Conservation (phyloP, 2,888 invertebrate species). For the Spialia ferax region DNA sequence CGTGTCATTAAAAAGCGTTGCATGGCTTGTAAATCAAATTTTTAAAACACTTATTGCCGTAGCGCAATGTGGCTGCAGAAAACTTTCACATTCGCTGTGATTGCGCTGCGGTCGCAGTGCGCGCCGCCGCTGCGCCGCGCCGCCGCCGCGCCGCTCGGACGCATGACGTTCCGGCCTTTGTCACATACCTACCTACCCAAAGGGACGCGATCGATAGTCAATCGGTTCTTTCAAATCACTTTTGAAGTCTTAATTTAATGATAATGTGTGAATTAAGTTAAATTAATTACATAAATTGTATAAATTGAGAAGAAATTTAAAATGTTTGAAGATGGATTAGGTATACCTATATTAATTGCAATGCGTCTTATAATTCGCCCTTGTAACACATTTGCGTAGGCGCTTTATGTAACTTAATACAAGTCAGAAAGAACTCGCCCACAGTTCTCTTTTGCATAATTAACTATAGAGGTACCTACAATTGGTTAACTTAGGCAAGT, state of each 20-base stretch:
- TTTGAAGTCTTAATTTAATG: too few species aligned
- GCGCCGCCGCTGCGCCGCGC: slow-evolving; percentile 54
- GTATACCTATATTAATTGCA: neutral
- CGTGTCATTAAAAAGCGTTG: slow-evolving; percentile 2
- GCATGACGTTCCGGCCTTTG: slow-evolving; percentile 45
- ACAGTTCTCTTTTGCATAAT: neutral
- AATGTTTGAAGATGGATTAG: too few species aligned
- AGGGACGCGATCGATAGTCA: too few species aligned
- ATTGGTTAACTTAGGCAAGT: too few species aligned
- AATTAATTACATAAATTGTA: too few species aligned
- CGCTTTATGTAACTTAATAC: neutral
- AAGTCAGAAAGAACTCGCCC: neutral
- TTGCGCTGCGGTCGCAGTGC: slow-evolving; percentile 10
- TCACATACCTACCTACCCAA: slow-evolving; percentile 8
- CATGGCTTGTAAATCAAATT: slow-evolving; percentile 59
- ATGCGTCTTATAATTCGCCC: slow-evolving; percentile 1
- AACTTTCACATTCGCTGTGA: slow-evolving; percentile 82
- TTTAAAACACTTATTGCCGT: slow-evolving; percentile 73
- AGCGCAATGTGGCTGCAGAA: slow-evolving; percentile 63
- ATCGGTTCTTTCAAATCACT: too few species aligned
- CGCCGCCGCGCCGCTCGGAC: slow-evolving; percentile 65
- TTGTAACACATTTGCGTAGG: neutral
- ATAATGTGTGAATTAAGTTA: too few species aligned
- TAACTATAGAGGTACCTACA: too few species aligned
- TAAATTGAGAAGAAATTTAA: too few species aligned